phyloP scores from a whole-genome alignment of 2,888 invertebrate species.

The Pocota personata region DNA sequence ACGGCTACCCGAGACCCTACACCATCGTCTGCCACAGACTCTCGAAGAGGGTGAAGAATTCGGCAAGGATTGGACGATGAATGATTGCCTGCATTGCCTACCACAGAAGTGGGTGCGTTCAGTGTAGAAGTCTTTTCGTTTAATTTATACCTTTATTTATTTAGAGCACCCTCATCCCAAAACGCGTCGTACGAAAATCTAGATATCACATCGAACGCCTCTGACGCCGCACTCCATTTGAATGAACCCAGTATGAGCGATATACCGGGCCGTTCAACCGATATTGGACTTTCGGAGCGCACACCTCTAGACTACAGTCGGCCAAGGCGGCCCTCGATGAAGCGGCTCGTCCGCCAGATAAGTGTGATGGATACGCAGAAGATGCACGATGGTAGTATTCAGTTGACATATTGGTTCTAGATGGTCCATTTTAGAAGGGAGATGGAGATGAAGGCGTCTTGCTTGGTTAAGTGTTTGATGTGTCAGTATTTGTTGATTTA shows the following conservation, averaged over 20 bases:
- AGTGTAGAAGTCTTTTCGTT: not conserved
- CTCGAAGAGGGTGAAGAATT: constrained; percentile 94
- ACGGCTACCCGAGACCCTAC: constrained; percentile 92
- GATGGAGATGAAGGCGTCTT: not conserved
- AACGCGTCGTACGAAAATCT: constrained; percentile 89
- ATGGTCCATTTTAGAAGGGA: not conserved
- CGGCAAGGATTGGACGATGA: constrained; percentile 91
- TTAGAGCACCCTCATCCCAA: constrained; percentile 84
- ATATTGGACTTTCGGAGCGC: constrained; percentile 81
- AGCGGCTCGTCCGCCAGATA: constrained; percentile 89
- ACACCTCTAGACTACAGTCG: constrained; percentile 82
- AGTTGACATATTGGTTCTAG: constrained; percentile 94
- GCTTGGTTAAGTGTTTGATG: constrained; percentile 9
- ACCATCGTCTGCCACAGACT: constrained; percentile 92
- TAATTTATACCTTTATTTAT: constrained; percentile 3
- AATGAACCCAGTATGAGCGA: constrained; percentile 78
- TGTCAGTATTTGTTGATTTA: constrained; percentile 38
- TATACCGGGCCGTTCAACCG: constrained; percentile 77
- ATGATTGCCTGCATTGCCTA: constrained; percentile 89
- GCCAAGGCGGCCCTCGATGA: constrained; percentile 85
- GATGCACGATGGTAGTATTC: constrained; percentile 90
- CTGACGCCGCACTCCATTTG: constrained; percentile 79
- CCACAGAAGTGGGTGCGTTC: constrained; percentile 85
- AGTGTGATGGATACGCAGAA: constrained; percentile 93
- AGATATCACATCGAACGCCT: constrained; percentile 84